Conservation (phyloP, 1,140 invertebrate species). For the Lamellibrachia luymesi region DNA sequence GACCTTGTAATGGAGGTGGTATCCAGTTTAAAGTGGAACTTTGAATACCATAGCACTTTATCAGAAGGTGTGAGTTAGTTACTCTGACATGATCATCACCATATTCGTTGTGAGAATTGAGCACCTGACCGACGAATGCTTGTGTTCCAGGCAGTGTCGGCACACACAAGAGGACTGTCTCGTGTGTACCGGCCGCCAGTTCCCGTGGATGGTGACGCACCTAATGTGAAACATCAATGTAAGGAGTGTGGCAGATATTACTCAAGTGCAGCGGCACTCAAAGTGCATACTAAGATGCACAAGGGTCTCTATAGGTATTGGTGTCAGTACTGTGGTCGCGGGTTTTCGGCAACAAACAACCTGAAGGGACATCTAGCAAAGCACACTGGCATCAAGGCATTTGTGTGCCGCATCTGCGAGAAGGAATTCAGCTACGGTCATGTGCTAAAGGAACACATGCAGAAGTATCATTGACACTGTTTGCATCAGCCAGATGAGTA, state of each 20-base stretch:
- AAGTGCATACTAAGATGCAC: constrained; percentile 1
- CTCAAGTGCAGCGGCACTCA: constrained; percentile 59
- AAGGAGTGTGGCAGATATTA: constrained; percentile 58
- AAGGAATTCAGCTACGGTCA: constrained; percentile 71
- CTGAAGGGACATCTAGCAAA: constrained; percentile 13
- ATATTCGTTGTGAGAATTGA: neutral
- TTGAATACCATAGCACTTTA: too few species aligned
- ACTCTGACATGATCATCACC: too few species aligned
- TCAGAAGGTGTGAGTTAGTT: too few species aligned
- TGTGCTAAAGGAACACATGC: constrained; percentile 64
- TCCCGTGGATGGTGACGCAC: neutral
- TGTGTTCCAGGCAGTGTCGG: neutral
- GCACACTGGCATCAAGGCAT: constrained; percentile 58
- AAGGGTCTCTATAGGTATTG: constrained; percentile 8
- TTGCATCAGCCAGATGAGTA: neutral
- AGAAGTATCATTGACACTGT: neutral
- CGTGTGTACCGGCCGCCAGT: neutral
- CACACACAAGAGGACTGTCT: neutral
- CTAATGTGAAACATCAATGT: neutral
- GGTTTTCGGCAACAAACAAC: constrained; percentile 63
- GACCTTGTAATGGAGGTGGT: too few species aligned
- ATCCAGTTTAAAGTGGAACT: too few species aligned
- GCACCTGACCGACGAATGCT: neutral
- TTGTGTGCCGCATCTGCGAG: constrained; percentile 63
- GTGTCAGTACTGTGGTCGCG: constrained; percentile 11